A percentile compares a stretch with the other conserved stretches of the same genome.
These are phyloP conservation scores for Oopsacas minuta DNA, from an alignment of 37 sponge, comb jelly and placozoan genomes.

Conservation along the genomic window DNA sequence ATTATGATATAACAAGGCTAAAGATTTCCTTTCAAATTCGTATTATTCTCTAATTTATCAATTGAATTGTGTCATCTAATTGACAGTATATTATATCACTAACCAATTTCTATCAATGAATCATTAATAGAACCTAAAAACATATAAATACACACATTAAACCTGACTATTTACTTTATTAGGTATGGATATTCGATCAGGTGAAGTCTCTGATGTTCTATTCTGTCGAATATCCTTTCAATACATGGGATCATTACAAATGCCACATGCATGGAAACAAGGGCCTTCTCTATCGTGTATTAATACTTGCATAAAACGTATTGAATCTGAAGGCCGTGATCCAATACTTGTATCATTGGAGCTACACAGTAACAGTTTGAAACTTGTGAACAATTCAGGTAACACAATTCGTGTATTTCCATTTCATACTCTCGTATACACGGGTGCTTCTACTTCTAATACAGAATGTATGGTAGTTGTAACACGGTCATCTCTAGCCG, in stretches of 20 bases:
- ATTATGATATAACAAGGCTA: too few species aligned
- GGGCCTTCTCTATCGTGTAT: neutral
- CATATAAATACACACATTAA: too few species aligned
- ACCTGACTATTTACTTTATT: too few species aligned
- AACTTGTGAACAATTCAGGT: neutral
- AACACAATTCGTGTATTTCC: slow-evolving; percentile 10
- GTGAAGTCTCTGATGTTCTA: neutral
- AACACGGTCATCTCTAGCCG: neutral
- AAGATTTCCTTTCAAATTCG: too few species aligned
- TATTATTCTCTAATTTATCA: too few species aligned
- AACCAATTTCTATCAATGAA: too few species aligned
- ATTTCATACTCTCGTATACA: neutral
- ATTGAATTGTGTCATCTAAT: too few species aligned
- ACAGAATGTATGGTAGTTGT: slow-evolving; percentile 12
- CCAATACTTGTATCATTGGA: neutral
- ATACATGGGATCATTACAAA: neutral
- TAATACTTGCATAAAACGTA: slow-evolving; percentile 12
- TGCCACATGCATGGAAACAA: slow-evolving; percentile 12
- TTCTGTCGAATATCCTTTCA: slow-evolving; percentile 10
- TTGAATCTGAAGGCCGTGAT: neutral
- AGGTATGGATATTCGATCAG: neutral
- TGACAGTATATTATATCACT: too few species aligned
- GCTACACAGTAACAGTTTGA: neutral
- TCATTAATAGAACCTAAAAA: too few species aligned
- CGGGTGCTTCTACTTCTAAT: neutral